phyloP scores from a whole-genome alignment of 2,797 vertebrate species.

The Cryptoprocta ferox region DNA sequence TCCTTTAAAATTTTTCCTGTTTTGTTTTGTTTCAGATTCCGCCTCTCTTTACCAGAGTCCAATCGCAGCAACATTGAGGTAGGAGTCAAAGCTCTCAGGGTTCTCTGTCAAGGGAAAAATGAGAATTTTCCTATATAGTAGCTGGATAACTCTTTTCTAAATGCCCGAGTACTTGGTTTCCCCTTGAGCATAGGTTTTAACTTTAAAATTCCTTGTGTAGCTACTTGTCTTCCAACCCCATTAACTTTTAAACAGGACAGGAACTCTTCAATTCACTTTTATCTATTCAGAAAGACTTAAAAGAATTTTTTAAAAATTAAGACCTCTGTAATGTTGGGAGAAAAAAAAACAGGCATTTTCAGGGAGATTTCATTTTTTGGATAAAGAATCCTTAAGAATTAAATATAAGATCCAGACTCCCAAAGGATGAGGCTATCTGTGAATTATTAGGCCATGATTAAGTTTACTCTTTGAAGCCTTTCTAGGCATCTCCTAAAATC shows the following conservation, averaged over 20 bases:
- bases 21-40: slow-evolving; percentile 81
- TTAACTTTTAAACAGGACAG: neutral
- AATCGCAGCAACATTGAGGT: slow-evolving; percentile 83
- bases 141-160: neutral
- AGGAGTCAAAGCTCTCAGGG: slow-evolving; percentile 18
- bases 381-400: neutral
- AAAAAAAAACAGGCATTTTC: neutral
- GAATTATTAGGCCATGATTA: neutral
- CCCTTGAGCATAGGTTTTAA: neutral
- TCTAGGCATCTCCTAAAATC: neutral
- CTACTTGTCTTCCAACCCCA: neutral
- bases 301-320: neutral
- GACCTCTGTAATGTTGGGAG: neutral
- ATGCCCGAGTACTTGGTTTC: neutral
- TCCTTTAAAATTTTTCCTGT: slow-evolving; percentile 60
- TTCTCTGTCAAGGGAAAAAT: neutral
- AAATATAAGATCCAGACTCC: neutral
- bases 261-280: neutral
- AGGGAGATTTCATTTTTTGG: neutral
- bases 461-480: neutral
- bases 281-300: neutral
- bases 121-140: neutral
- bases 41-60: slow-evolving; percentile 81
- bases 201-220: neutral
- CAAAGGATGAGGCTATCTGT: neutral